Conservation (phyloP, 2,797 vertebrate species). For the Gobio occitaniae region DNA sequence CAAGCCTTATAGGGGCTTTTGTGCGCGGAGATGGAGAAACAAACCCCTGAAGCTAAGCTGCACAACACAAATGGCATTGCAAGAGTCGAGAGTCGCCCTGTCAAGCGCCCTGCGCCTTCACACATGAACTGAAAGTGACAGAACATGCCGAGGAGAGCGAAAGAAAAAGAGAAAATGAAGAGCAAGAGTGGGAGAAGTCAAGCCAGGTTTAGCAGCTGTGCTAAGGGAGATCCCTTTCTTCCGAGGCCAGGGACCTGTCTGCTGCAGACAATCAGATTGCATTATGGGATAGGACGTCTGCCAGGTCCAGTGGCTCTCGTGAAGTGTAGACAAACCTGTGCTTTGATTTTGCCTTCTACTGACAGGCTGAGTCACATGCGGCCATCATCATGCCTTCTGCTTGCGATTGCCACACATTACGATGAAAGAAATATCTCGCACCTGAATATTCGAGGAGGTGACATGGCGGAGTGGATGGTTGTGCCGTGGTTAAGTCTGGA, state of each 20-base stretch:
- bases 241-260: conserved; percentile 67
- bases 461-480: conserved; percentile 54
- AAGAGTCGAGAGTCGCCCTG: conserved; percentile 71
- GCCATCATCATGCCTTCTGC: conserved; percentile 59
- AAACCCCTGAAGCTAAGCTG: conserved; percentile 55
- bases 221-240: conserved; percentile 60
- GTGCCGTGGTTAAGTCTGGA: conserved; percentile 32
- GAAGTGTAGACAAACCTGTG: conserved; percentile 41
- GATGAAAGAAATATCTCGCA: conserved; percentile 73
- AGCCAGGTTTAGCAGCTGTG: conserved; percentile 60
- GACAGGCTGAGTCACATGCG: conserved; percentile 56
- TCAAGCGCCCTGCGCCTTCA: conserved; percentile 68
- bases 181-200: conserved; percentile 55
- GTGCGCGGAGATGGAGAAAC: conserved; percentile 28
- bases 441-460: conserved; percentile 63
- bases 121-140: conserved; percentile 40
- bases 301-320: conserved; percentile 28
- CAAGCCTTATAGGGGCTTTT: conserved; percentile 39
- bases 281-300: conserved; percentile 57
- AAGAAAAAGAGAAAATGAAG: conserved; percentile 27
- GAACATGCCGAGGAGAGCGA: conserved; percentile 21
- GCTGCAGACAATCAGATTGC: conserved; percentile 55
- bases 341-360: conserved; percentile 60
- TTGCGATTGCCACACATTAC: conserved; percentile 66
- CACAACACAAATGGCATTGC: conserved; percentile 66